phyloP scores from a whole-genome alignment of 1,140 invertebrate species.

The Cherax quadricarinatus region DNA sequence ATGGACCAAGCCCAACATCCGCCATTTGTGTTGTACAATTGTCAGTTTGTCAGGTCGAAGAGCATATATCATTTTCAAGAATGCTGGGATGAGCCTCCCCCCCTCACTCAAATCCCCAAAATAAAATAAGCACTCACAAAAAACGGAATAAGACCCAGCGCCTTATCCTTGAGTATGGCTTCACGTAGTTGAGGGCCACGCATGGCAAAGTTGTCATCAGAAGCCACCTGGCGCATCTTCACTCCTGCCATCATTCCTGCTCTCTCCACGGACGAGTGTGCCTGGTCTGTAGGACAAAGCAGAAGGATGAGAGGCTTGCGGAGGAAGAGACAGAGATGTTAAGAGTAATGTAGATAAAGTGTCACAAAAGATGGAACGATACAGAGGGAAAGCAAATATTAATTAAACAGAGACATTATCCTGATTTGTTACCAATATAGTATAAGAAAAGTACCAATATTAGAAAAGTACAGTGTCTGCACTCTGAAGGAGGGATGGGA shows the following conservation, averaged over 20 bases:
- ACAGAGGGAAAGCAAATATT: too few relatives aligned
- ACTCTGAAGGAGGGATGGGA: too few relatives aligned
- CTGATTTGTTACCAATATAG: too few relatives aligned
- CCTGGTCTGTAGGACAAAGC: slow-evolving; percentile 79
- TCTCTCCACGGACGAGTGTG: slow-evolving; percentile 96
- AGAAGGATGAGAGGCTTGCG: slow-evolving; percentile 77
- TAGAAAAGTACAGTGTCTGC: too few relatives aligned
- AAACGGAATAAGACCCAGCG: slow-evolving; percentile 91
- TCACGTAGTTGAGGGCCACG: slow-evolving; percentile 88
- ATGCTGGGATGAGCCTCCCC: too few relatives aligned
- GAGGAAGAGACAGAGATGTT: background rate
- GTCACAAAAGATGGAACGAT: background rate
- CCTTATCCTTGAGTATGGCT: slow-evolving; percentile 89
- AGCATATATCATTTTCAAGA: too few relatives aligned
- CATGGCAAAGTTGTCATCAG: slow-evolving; percentile 88
- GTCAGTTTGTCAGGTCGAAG: too few relatives aligned
- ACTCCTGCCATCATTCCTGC: slow-evolving; percentile 94
- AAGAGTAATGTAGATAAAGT: background rate
- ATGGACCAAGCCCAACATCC: too few relatives aligned
- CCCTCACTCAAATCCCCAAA: too few relatives aligned
- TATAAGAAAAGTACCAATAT: too few relatives aligned
- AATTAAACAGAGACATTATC: too few relatives aligned
- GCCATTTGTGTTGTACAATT: too few relatives aligned
- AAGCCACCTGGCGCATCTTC: slow-evolving; percentile 87
- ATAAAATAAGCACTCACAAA: slow-evolving; percentile 77